Base-by-base conservation (phyloP, 2,888 invertebrate species). In the Oscheius sp. region DNA sequence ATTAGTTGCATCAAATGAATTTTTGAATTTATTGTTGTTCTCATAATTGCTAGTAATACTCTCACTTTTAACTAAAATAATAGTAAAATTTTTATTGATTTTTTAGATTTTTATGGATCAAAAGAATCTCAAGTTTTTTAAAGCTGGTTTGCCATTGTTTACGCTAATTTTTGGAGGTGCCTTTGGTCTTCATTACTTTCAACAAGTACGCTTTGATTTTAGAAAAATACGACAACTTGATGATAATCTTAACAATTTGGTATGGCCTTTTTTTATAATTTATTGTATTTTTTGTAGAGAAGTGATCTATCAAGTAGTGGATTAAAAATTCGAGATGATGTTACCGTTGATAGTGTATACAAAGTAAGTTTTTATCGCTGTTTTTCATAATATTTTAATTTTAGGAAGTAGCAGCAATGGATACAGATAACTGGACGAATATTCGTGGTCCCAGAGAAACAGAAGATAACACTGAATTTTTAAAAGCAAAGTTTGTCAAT, bases 381-480 rank as follows among this genome's bases (percentile, higher is more conserved):
- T 46, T 56, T 27, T 66, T 53, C 13, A 46, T 71, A 46, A 7
- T 49, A 25, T 61, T 71, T 69, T 35, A 6, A 9, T 9, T 35
- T 35, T 52, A 85, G 85, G 86, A 86, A 69, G 74, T 86, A 7
- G 78, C 82, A 29, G 72, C 77, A 27, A 70, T 84, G 52, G 86
- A 86, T 56, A 84, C 85, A 7, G 87, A 87, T 43, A 81, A 78
- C 69, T 87, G 87, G 87, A 82, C 81, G 45, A 87, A 87, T 74
- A 82, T 87, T 59, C 84, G 87, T 43, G 87, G 86, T n/a, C 87
- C 87, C 27, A 73, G 86, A 53, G 82, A 82, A n/a, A 80, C 79
- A 6, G 87, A 87, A 69, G 84, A 86, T 74, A 81, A 83, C 66
- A 73, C 76, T 16, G 74, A 84, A 53, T 86, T 85, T 73, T 71